These are phyloP conservation scores for Leptopilina clavipes DNA, from an alignment of 1,140 invertebrate genomes.

Conservation along the genomic window DNA sequence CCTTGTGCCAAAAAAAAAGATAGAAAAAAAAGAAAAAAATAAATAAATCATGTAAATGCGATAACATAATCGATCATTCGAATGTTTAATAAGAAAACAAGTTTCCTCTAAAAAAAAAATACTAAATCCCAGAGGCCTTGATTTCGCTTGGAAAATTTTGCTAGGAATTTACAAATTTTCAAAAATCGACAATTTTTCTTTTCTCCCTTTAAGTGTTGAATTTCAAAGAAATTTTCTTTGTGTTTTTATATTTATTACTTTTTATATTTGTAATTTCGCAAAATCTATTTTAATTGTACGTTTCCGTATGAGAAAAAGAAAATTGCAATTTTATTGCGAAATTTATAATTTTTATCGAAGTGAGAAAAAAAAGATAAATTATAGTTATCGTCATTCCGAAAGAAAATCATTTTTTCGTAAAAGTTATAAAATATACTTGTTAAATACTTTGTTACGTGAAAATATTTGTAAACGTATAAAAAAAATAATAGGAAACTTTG, in stretches of 20 bases:
- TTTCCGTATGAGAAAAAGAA: too few species aligned
- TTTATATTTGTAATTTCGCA: not conserved
- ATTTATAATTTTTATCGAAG: not conserved
- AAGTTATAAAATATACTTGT: not conserved
- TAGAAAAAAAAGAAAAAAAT: not conserved
- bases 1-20: constrained; percentile 14
- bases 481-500: not conserved
- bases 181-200: not conserved
- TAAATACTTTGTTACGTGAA: not conserved
- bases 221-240: too few species aligned
- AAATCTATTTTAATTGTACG: not conserved
- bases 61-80: constrained; percentile 14
- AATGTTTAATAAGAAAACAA: constrained; percentile 20
- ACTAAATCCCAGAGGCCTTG: constrained; percentile 29
- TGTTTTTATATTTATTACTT: not conserved
- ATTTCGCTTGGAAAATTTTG: not conserved
- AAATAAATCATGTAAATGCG: not conserved
- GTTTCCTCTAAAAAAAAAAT: constrained; percentile 24
- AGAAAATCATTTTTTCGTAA: not conserved
- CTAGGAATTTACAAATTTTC: constrained; percentile 4
- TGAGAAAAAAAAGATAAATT: too few species aligned
- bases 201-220: not conserved
- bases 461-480: not conserved
- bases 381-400: too few species aligned
- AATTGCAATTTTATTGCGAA: not conserved